A percentile compares a stretch with the other conserved stretches of the same genome.
Evolutionary conservation across 2,888 invertebrate genomes (phyloP).

Genomic region (Patella caerulea): DNA sequence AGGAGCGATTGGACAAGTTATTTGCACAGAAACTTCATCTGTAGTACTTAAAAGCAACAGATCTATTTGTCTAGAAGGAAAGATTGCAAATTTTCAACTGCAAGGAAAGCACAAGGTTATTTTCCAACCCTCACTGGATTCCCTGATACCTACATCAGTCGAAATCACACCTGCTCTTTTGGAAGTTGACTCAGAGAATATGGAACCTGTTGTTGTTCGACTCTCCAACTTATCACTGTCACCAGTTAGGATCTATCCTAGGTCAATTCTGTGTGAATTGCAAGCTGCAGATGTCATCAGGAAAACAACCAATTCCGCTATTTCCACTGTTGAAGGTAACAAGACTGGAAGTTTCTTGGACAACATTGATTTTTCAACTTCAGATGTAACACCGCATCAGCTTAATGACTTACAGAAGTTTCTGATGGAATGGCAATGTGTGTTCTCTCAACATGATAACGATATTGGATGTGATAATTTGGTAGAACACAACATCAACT

Average conservation of each 20-base stretch:
- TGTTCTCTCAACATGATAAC: background rate
- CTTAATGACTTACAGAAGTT: background rate
- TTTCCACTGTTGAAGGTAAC: background rate
- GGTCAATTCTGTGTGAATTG: background rate
- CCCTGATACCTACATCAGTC: background rate
- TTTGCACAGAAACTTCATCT: background rate
- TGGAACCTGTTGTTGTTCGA: background rate
- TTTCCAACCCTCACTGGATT: background rate
- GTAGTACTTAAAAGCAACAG: background rate
- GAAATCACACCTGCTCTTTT: background rate
- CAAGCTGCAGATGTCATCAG: background rate
- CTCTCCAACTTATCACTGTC: background rate
- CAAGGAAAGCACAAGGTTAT: background rate
- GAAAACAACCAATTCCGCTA: background rate
- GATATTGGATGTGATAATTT: slow-evolving; percentile 24
- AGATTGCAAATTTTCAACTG: background rate
- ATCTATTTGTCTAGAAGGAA: background rate
- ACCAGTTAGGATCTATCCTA: background rate
- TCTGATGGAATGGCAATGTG: background rate
- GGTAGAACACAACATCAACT: slow-evolving; percentile 29
- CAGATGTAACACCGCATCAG: background rate
- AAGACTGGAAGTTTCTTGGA: background rate
- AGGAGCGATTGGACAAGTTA: background rate
- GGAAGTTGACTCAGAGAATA: background rate
- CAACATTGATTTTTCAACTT: background rate